Evolutionary conservation across 2,797 vertebrate species (phyloP).

Genomic region (Streptopelia turtur): DNA sequence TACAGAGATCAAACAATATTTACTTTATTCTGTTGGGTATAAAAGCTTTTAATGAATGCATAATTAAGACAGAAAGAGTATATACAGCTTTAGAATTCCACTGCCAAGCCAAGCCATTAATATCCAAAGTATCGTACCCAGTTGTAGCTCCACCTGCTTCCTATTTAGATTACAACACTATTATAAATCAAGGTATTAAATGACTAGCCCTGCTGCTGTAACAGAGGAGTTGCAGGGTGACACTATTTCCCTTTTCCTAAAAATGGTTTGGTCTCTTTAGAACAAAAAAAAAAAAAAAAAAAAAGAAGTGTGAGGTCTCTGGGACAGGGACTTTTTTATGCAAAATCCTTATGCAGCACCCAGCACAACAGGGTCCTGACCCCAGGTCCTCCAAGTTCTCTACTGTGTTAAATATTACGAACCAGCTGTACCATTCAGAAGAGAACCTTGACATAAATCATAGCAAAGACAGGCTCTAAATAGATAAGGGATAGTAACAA

Average conservation of each 20-base stretch:
- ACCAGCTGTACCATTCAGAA: background rate
- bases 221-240: background rate
- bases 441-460: background rate
- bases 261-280: background rate
- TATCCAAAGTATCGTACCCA: constrained; percentile 75
- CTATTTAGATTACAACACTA: constrained; percentile 77
- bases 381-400: background rate
- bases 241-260: background rate
- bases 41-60: constrained; percentile 89
- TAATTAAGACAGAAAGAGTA: constrained; percentile 85
- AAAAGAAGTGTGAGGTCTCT: background rate
- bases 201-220: constrained; percentile 18
- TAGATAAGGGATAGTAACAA: background rate
- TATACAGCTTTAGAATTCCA: constrained; percentile 82
- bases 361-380: background rate
- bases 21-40: constrained; percentile 87
- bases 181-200: constrained; percentile 76
- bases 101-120: constrained; percentile 82
- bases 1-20: constrained; percentile 89
- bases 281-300: background rate
- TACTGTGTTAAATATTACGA: background rate
- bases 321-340: background rate
- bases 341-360: background rate
- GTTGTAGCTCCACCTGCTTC: constrained; percentile 82
- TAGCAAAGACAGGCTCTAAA: background rate